Base-by-base conservation (phyloP, 1,140 invertebrate genomes). In the Procambarus virginalis region DNA sequence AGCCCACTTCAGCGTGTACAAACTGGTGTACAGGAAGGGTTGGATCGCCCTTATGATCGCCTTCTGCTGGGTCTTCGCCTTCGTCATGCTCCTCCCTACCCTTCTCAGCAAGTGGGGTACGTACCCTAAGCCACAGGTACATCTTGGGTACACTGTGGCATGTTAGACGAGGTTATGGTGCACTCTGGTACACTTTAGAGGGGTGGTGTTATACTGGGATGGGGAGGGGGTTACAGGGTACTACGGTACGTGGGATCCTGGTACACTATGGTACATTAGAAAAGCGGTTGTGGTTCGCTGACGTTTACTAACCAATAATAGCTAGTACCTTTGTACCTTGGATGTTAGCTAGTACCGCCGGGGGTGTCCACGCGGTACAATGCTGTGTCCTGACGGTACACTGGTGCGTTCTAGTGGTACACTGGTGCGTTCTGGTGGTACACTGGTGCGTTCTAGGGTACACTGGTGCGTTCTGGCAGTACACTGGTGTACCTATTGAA, bases 31-130 rank as follows among this genome's bases (percentile, higher is more conserved):
- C 93, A 95, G 95, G 92, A 95, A 95, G 22, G 95, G 95, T 81
- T 96, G 96, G 91, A 94, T 97, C 92, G 95, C 95, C 2, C 93
- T 97, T 2, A 97, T 97, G 97, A 96, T 97, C 3, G 94, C 96
- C 0, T 95, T 96, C 20, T 97, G 96, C 0, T 98, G 97, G 97
- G 92, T 96, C 45, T 95, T 95, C 46, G 96, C 96, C 2, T 97
- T 97, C 90, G 96, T 96, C 48, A 95, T 96, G 6, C 93, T 97
- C 55, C 95, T 97, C 82, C 96, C 97, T 2, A 97, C 97, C 0
- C 96, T 97, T 95, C 94, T 97, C n/a, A 96, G 96, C 14, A 94
- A 95, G 82, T 97, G 97, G 96, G 97, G 97, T 5, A 94, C 76
- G 90, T 90, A 22, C n/a, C 51, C 51, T 55, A 55, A 12, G 8